Conservation (phyloP, 2,888 invertebrate genomes). For the Orthosia gothica region DNA sequence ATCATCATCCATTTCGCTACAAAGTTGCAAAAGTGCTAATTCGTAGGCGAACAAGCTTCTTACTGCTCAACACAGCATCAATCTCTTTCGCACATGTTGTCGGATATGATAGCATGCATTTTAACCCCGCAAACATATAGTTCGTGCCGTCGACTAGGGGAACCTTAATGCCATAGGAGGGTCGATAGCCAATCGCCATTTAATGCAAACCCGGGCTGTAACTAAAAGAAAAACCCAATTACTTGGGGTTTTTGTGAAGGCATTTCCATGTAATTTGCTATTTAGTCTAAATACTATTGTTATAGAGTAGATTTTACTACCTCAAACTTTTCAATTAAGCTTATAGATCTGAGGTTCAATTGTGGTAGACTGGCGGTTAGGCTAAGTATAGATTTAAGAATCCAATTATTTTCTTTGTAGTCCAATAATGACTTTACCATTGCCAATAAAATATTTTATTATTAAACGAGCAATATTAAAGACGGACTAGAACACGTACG, state of each 20-base stretch:
- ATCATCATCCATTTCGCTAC: too few species aligned
- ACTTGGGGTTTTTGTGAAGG: conserved; percentile 26
- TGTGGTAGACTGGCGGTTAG: not conserved
- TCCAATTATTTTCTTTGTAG: not conserved
- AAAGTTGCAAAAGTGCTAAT: too few species aligned
- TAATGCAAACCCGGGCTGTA: conserved; percentile 31
- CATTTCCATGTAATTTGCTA: conserved; percentile 28
- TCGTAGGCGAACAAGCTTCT: too few species aligned
- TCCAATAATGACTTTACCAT: not conserved
- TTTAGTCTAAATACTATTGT: conserved; percentile 16
- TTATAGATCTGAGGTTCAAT: not conserved
- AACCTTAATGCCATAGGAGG: conserved; percentile 7
- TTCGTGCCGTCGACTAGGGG: too few species aligned
- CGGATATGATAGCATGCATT: too few species aligned
- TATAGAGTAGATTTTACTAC: not conserved
- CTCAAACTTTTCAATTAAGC: conserved; percentile 19
- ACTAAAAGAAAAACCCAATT: conserved; percentile 35
- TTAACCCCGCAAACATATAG: too few species aligned
- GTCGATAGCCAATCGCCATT: conserved; percentile 40
- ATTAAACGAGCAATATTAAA: too few species aligned
- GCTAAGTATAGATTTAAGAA: conserved; percentile 1
- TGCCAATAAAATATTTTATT: not conserved
- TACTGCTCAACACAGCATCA: too few species aligned
- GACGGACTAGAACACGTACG: too few species aligned
- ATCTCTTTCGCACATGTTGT: too few species aligned